phyloP scores from a whole-genome alignment of 1,140 invertebrate genomes.

The Hylyphantes graminicola region DNA sequence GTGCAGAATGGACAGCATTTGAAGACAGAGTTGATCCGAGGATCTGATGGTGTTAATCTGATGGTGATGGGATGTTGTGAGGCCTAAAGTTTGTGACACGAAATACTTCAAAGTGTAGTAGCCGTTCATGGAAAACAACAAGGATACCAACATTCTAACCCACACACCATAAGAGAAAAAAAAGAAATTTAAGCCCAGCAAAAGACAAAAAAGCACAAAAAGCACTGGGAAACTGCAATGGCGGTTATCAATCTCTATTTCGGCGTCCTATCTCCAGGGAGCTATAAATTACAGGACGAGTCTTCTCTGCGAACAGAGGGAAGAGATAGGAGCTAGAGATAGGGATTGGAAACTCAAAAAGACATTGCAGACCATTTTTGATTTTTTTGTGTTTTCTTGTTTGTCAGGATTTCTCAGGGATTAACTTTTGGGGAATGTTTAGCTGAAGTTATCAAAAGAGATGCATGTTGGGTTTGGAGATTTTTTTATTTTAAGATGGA shows the following conservation, averaged over 20 bases:
- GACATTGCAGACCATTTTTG: conserved; percentile 38
- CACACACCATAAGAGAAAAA: conserved; percentile 21
- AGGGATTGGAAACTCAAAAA: conserved; percentile 25
- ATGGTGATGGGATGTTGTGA: no score
- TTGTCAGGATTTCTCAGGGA: conserved; percentile 14
- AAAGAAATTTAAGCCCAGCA: conserved; percentile 38
- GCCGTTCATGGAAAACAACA: no score
- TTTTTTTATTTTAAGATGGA: no score
- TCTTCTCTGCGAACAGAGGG: conserved; percentile 14
- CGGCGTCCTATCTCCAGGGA: conserved; percentile 58
- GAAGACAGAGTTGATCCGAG: no score
- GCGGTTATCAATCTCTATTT: conserved; percentile 60
- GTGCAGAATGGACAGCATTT: no score
- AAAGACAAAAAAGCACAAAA: conserved; percentile 39
- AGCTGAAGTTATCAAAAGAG: not conserved
- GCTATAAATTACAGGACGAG: conserved; percentile 59
- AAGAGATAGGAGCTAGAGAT: conserved; percentile 41
- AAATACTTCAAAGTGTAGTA: no score
- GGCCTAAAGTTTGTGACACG: no score
- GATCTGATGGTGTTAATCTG: no score
- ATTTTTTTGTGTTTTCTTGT: not conserved
- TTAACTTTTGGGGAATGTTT: conserved; percentile 34
- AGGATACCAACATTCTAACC: not conserved
- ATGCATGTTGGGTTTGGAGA: no score
- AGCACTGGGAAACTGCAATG: conserved; percentile 49